Conservation (phyloP, 2,113 vertebrate genomes). For the Labeo catla region DNA sequence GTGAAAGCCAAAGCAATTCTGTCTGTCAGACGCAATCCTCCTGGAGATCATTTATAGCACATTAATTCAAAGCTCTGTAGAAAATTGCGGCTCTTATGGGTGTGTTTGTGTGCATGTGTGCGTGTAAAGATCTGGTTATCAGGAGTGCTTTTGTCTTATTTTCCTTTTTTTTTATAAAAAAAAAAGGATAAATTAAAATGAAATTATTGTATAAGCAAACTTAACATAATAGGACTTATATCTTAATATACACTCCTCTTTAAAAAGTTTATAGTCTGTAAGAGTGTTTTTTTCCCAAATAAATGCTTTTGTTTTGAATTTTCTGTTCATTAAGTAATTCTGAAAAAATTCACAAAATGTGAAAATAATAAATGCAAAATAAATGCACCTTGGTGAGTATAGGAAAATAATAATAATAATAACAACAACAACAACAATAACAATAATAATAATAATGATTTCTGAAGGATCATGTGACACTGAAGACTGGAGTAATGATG, state of each 20-base stretch:
- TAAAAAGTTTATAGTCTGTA: neutral
- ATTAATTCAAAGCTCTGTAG: constrained; percentile 59
- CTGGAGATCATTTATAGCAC: constrained; percentile 56
- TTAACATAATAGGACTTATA: no score
- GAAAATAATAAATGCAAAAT: no score
- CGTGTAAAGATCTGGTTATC: neutral
- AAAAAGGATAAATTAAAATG: neutral
- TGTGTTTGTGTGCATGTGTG: neutral
- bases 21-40: constrained; percentile 63
- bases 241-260: neutral
- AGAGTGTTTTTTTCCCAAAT: neutral
- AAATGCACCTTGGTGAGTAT: no score
- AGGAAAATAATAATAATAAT: no score
- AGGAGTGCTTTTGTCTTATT: neutral
- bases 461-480: no score
- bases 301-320: neutral
- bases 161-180: neutral
- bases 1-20: constrained; percentile 68
- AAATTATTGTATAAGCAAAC: no score
- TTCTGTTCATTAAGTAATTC: neutral
- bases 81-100: constrained; percentile 10
- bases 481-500: no score
- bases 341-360: no score
- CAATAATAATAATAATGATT: no score
- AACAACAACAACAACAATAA: no score